Percentiles rank a stretch among this genome's conserved stretches.
These are phyloP conservation scores for Perithous albicinctus DNA, from an alignment of 2,888 invertebrate genomes.

Conservation along the genomic window DNA sequence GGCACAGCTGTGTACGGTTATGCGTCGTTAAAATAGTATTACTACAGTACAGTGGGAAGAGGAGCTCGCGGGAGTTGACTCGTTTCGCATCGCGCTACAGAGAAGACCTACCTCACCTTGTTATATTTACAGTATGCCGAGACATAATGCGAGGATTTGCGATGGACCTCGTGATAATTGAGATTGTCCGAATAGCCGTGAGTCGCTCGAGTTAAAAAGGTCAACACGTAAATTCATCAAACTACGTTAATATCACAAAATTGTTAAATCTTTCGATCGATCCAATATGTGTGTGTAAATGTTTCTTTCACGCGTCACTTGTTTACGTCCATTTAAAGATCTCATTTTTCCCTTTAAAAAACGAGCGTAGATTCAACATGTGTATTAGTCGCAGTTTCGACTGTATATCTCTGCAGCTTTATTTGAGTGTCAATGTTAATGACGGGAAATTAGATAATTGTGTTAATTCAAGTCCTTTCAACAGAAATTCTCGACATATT, in stretches of 20 bases:
- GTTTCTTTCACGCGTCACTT: background rate
- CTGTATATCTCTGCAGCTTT: background rate
- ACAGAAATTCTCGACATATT: too few relatives aligned
- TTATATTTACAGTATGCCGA: slow-evolving; percentile 59
- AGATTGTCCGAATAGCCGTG: slow-evolving; percentile 55
- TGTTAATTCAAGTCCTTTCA: background rate
- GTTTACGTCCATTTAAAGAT: slow-evolving; percentile 14
- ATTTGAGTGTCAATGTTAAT: background rate
- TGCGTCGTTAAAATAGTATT: too few relatives aligned
- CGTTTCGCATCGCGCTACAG: slow-evolving; percentile 15
- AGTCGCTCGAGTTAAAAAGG: slow-evolving; percentile 44
- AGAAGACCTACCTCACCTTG: slow-evolving; percentile 22
- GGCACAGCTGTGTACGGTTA: slow-evolving; percentile 8
- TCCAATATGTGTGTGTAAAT: background rate
- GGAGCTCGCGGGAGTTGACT: slow-evolving; percentile 6
- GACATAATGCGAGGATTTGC: slow-evolving; percentile 13
- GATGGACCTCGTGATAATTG: slow-evolving; percentile 43
- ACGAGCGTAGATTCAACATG: background rate
- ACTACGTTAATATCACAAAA: background rate
- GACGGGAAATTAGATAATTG: background rate
- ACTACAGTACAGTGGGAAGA: background rate
- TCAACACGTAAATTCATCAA: slow-evolving; percentile 39
- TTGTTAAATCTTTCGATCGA: background rate
- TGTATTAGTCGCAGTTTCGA: background rate
- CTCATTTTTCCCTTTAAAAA: background rate